Conservation (phyloP, 2,888 invertebrate species). For the Nasonovia ribisnigri region DNA sequence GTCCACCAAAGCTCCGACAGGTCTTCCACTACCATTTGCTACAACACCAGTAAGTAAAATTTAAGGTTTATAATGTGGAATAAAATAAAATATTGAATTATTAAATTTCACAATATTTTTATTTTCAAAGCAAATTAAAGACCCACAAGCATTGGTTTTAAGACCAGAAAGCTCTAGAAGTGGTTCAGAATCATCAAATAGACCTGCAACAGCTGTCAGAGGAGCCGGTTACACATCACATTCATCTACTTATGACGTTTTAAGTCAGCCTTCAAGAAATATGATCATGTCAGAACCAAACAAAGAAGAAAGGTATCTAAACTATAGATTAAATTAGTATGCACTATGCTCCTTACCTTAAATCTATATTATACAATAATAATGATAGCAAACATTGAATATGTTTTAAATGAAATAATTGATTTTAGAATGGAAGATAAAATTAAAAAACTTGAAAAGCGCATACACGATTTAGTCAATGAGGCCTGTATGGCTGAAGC, state of each 20-base stretch:
- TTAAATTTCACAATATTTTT: background rate
- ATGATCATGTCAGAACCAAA: conserved; percentile 61
- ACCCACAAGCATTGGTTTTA: conserved; percentile 41
- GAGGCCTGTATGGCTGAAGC: conserved; percentile 84
- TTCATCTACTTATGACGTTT: conserved; percentile 77
- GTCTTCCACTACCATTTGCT: conserved; percentile 57
- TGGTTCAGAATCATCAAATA: conserved; percentile 57
- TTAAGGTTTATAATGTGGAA: background rate
- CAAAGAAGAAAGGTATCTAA: conserved; percentile 61
- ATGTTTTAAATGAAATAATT: background rate
- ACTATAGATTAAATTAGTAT: background rate
- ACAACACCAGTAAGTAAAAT: conserved; percentile 55
- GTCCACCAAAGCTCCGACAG: conserved; percentile 50
- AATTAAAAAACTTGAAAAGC: conserved; percentile 87
- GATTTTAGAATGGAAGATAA: conserved; percentile 87
- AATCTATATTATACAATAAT: background rate
- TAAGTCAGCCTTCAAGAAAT: conserved; percentile 75
- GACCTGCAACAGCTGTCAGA: conserved; percentile 97
- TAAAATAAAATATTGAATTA: background rate
- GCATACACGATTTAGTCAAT: conserved; percentile 90
- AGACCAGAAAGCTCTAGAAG: conserved; percentile 59
- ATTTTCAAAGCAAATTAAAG: conserved; percentile 54
- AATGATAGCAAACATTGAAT: background rate
- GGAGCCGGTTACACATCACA: conserved; percentile 95
- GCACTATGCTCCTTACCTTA: background rate